Conservation (phyloP, 2,113 vertebrate genomes). For the Haliaeetus leucogaster region DNA sequence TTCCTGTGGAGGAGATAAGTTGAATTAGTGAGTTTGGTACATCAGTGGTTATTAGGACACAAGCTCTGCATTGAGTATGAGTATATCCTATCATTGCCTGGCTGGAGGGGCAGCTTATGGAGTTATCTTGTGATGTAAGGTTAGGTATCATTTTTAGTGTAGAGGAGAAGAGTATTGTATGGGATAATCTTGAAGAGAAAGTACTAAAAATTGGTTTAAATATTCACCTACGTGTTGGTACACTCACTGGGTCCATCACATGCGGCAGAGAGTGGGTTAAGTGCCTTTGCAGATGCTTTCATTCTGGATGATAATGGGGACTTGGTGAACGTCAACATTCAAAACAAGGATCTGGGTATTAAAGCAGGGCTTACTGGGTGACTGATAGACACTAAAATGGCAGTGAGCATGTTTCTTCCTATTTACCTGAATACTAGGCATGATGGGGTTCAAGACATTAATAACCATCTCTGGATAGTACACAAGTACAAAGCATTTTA, state of each 20-base stretch:
- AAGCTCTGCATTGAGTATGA: neutral
- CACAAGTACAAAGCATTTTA: neutral
- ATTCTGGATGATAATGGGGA: neutral
- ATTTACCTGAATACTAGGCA: neutral
- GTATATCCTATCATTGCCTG: neutral
- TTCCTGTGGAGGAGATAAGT: neutral
- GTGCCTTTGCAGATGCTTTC: neutral
- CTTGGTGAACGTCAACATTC: neutral
- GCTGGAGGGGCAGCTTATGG: neutral
- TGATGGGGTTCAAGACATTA: neutral
- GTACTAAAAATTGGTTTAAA: neutral
- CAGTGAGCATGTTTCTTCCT: neutral
- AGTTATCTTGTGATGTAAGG: neutral
- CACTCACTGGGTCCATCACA: neutral
- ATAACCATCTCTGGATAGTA: neutral
- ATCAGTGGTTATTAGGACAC: neutral
- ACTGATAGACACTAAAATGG: neutral
- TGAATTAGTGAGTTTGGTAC: neutral
- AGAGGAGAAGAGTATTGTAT: neutral
- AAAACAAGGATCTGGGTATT: neutral
- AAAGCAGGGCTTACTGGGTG: neutral
- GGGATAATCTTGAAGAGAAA: neutral
- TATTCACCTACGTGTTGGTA: accelerated
- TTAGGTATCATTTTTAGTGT: neutral
- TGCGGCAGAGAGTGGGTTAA: neutral